A percentile compares a stretch with the other conserved stretches of the same genome.
phyloP scores from a whole-genome alignment of 2,888 invertebrate genomes.

The Drosophila testacea region DNA sequence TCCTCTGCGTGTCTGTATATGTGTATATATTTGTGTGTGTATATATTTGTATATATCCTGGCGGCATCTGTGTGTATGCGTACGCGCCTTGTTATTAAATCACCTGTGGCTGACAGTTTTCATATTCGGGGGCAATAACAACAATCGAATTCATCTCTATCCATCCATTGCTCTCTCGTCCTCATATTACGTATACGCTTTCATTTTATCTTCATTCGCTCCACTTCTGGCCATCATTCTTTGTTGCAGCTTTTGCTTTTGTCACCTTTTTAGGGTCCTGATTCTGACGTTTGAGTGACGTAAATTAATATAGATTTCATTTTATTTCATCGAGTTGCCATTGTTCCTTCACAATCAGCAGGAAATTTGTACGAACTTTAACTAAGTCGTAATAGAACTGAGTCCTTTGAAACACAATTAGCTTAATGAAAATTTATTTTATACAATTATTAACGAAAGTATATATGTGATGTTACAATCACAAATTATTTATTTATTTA shows the following conservation, averaged over 20 bases:
- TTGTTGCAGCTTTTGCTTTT: constrained; percentile 53
- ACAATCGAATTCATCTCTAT: constrained; percentile 54
- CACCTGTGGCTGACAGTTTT: constrained; percentile 79
- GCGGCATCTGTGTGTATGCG: constrained; percentile 39
- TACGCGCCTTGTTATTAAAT: constrained; percentile 64
- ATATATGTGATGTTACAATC: background rate
- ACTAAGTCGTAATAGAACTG: background rate
- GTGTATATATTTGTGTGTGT: constrained; percentile 25
- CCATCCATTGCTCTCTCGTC: constrained; percentile 2
- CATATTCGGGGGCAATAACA: constrained; percentile 55
- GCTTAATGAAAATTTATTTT: no score
- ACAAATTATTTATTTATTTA: background rate
- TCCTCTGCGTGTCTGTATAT: constrained; percentile 23
- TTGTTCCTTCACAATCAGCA: constrained; percentile 6
- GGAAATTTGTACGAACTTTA: background rate
- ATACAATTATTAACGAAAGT: background rate
- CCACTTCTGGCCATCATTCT: constrained; percentile 44
- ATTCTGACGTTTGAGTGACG: constrained; percentile 63
- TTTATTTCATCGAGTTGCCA: constrained; percentile 31
- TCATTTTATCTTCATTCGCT: constrained; percentile 27
- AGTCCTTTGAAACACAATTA: no score
- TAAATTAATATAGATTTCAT: constrained; percentile 69
- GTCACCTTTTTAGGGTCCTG: constrained; percentile 59
- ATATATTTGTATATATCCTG: constrained; percentile 27
- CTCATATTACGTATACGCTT: constrained; percentile 22